Conservation (phyloP, 23 tunicate genomes). For the Botrylloides violaceus region DNA sequence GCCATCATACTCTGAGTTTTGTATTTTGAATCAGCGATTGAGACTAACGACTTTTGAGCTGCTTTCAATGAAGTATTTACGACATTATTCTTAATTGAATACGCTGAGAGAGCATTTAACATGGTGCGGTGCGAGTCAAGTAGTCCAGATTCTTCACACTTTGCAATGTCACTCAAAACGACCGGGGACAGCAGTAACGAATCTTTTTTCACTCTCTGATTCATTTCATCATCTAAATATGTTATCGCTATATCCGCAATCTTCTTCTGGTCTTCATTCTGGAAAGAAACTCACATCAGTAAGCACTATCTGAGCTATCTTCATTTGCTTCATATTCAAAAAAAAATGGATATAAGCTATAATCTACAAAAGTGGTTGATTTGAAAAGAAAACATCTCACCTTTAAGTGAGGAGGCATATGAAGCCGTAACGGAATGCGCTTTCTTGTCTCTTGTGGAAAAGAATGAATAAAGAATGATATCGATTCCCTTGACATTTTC, state of each 20-base stretch:
- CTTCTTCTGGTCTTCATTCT: conserved; percentile 25
- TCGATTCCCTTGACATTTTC: not conserved
- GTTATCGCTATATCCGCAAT: conserved; percentile 37
- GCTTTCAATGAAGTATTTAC: conserved; percentile 23
- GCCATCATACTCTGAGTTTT: conserved; percentile 18
- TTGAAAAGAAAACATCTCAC: too few species aligned
- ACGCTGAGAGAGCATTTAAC: conserved; percentile 29
- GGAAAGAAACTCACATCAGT: not conserved
- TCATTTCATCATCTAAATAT: conserved; percentile 37
- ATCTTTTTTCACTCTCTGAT: conserved; percentile 22
- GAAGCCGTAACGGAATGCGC: not conserved
- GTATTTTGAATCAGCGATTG: conserved; percentile 25
- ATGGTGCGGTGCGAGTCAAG: not conserved
- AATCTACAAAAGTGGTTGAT: too few species aligned
- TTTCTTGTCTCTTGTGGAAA: conserved; percentile 10
- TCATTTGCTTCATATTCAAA: too few species aligned
- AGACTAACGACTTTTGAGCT: conserved; percentile 37
- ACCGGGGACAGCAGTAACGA: conserved; percentile 29
- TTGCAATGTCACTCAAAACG: conserved; percentile 8
- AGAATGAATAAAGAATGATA: conserved; percentile 12
- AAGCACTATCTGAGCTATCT: too few species aligned
- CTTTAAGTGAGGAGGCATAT: not conserved
- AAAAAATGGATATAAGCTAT: too few species aligned
- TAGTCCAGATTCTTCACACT: not conserved
- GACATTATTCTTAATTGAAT: conserved; percentile 5